These are phyloP conservation scores for Chaetops frenatus DNA, from an alignment of 2,113 vertebrate species.

Conservation along the genomic window DNA sequence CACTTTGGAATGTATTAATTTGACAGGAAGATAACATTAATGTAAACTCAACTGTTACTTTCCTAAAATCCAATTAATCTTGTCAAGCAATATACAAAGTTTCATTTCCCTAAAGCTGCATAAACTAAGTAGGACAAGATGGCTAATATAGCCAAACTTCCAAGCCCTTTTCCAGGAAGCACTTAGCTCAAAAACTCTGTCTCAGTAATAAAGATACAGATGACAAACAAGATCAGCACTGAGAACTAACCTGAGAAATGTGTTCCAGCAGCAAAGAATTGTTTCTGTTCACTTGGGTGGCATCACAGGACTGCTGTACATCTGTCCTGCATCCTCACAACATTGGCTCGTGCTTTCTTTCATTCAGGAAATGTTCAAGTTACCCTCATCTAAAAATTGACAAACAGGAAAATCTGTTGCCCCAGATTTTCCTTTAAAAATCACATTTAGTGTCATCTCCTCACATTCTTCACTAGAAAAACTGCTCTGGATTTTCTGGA, in stretches of 20 bases:
- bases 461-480: neutral
- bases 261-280: neutral
- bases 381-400: neutral
- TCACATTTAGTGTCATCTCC: neutral
- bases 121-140: neutral
- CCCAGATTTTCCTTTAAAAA: neutral
- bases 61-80: neutral
- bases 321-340: neutral
- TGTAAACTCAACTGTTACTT: neutral
- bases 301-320: neutral
- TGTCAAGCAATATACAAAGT: neutral
- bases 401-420: neutral
- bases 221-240: neutral
- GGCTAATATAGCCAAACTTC: neutral
- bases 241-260: neutral
- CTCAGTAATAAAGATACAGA: neutral
- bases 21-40: neutral
- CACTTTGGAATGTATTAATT: neutral
- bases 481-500: neutral
- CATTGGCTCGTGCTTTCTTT: neutral
- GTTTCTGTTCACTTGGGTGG: neutral
- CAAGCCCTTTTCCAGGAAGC: neutral
- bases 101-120: neutral
- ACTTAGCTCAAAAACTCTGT: neutral
- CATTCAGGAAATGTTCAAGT: neutral